Conservation (phyloP, 2,113 vertebrate species). For the Lepisosteus oculatus region DNA sequence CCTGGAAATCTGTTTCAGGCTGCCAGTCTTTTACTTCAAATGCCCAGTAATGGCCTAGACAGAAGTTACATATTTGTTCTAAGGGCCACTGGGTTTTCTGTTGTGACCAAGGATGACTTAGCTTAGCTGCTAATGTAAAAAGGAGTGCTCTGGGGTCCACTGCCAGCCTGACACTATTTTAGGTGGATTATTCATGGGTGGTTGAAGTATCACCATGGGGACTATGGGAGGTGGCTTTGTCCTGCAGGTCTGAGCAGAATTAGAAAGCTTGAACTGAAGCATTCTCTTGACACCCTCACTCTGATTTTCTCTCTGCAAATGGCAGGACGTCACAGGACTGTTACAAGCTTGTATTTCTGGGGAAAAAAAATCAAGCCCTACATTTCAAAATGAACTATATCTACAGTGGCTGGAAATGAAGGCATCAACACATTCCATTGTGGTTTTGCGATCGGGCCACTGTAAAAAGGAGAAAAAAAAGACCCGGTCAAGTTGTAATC, state of each 20-base stretch:
- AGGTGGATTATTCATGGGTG: slow-evolving; percentile 24
- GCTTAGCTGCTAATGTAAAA: not conserved
- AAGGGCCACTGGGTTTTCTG: not conserved
- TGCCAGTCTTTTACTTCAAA: not conserved
- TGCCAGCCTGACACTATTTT: slow-evolving; percentile 23
- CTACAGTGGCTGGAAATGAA: too few relatives aligned
- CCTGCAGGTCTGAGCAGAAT: slow-evolving; percentile 7
- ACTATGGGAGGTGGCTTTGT: slow-evolving; percentile 12
- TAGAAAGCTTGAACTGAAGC: not conserved
- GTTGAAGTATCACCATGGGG: slow-evolving; percentile 22
- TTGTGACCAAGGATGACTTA: not conserved
- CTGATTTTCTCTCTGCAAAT: too few relatives aligned
- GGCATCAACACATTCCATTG: too few relatives aligned
- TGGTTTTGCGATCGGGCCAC: too few relatives aligned
- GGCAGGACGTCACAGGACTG: too few relatives aligned
- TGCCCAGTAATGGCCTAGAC: not conserved
- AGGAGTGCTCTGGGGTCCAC: not conserved
- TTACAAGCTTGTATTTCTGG: too few relatives aligned
- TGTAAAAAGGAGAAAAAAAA: too few relatives aligned
- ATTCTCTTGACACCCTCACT: not conserved
- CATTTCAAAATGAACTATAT: too few relatives aligned
- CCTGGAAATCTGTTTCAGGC: not conserved
- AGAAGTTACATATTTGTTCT: not conserved
- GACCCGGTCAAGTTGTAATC: too few relatives aligned
- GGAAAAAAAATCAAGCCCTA: too few relatives aligned